A percentile compares a stretch with the other conserved stretches of the same genome.
These are phyloP conservation scores for Aphaenogaster ashmeadi DNA, from an alignment of 1,140 invertebrate species.

Conservation along the genomic window DNA sequence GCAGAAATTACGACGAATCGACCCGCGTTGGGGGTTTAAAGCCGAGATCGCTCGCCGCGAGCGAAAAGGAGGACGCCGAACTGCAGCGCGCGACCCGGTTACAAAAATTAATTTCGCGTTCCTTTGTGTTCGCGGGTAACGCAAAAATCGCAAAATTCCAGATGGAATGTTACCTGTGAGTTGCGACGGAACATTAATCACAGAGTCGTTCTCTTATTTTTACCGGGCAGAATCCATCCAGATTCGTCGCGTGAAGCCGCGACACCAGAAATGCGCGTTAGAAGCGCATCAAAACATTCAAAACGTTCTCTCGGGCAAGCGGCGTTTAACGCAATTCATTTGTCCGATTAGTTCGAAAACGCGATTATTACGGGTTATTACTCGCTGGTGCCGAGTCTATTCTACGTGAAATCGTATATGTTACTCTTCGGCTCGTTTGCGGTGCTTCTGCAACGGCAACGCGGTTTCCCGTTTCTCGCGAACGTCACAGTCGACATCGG, in stretches of 20 bases:
- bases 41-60: background rate
- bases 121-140: slow-evolving; percentile 22
- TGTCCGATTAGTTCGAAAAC: slow-evolving; percentile 8
- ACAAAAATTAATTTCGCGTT: slow-evolving; percentile 25
- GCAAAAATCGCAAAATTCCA: background rate
- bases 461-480: background rate
- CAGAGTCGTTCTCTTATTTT: slow-evolving; percentile 7
- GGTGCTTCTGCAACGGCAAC: background rate
- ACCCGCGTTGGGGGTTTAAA: slow-evolving; percentile 31
- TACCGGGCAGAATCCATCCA: background rate
- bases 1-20: slow-evolving; percentile 30
- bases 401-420: background rate
- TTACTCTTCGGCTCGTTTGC: background rate
- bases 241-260: background rate
- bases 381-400: background rate
- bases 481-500: background rate
- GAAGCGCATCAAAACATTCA: background rate
- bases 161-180: background rate
- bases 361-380: slow-evolving; percentile 5
- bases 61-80: background rate
- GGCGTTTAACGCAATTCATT: background rate
- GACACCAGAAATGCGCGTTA: background rate
- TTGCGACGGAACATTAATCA: slow-evolving; percentile 23
- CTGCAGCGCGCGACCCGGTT: background rate
- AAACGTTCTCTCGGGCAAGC: background rate